phyloP scores from a whole-genome alignment of 2,797 vertebrate genomes.

The Danionella dracula region DNA sequence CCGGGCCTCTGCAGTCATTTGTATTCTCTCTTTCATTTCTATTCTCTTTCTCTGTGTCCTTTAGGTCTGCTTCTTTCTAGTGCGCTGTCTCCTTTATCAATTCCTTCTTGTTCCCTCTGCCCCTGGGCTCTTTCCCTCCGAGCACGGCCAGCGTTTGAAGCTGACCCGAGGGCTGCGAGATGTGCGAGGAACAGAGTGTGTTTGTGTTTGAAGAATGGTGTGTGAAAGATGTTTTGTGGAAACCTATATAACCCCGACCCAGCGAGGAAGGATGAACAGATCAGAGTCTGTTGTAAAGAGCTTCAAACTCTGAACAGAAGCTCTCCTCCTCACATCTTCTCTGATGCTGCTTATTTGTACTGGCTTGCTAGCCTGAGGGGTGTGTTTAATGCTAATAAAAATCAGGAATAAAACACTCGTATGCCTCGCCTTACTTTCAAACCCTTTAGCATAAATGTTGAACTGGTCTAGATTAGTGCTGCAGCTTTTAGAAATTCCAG shows the following conservation, averaged over 20 bases:
- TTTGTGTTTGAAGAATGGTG: not conserved
- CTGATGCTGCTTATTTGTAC: not conserved
- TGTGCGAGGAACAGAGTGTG: not conserved
- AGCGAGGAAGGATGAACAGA: not conserved
- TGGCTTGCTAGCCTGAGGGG: not conserved
- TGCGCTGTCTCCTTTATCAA: conserved; percentile 4
- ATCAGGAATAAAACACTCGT: no score
- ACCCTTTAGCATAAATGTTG: no score
- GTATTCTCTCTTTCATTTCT: conserved; percentile 18
- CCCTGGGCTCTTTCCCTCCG: conserved; percentile 10
- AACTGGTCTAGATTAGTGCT: no score
- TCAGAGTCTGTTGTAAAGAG: not conserved
- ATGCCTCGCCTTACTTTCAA: no score
- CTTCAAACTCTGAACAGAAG: not conserved
- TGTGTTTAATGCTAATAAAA: no score
- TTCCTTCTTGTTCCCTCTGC: conserved; percentile 18
- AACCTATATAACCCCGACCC: not conserved
- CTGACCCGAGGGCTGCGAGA: not conserved
- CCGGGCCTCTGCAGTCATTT: conserved; percentile 3
- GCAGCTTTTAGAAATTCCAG: no score
- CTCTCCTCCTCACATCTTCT: not conserved
- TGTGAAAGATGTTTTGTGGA: conserved; percentile 16
- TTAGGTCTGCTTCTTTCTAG: conserved; percentile 7
- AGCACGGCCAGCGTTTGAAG: conserved; percentile 18
- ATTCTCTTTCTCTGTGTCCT: conserved; percentile 5